Evolutionary conservation across 2,797 vertebrate genomes (phyloP), one percentile per base, ranked within the genome.

Genomic region (Hydrolagus colliei): DNA sequence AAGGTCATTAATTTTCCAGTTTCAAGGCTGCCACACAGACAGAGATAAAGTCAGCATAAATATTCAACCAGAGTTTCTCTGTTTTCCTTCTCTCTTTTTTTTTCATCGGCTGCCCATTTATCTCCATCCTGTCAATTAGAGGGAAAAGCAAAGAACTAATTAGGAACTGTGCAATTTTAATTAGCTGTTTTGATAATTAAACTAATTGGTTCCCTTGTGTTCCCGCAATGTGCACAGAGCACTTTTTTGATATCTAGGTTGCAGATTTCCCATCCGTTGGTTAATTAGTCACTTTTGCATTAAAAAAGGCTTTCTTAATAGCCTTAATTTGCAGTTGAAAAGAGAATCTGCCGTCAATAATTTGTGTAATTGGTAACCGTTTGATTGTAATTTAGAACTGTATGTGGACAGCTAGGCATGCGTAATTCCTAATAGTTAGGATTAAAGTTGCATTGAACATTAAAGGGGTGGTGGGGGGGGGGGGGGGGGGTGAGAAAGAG

Each of bases 121-220:
- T 99, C 98, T 99, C 97, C 96, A 96, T 98, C 96, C 98, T 99
- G 98, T 99, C 98, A 99, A 98, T 99, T 99, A 99, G 97, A 98
- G 95, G 97, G 96, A 97, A 99, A 99, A 98, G 98, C 98, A 99
- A 99, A 99, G 98, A 99, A 99, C 97, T 99, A 99, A 99, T 99
- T 99, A 99, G 98, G 98, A 99, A 98, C 97, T 99, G 98, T 99
- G 98, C 96, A 99, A 99, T 99, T 99, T 99, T 99, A 99, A 99
- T 99, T 99, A 99, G 98, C 98, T 99, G 97, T 99, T 99, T 99
- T 99, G 97, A 99, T 99, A 99, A 99, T 99, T 99, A 99, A 99
- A 99, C 97, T 99, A 99, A 99, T 99, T 99, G 96, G 98, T 98
- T 99, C 98, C 98, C 98, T 97, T 99, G 98, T 99, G 98, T 98